Conservation (phyloP, 2,113 vertebrate species). For the Bubalus kerabau region DNA sequence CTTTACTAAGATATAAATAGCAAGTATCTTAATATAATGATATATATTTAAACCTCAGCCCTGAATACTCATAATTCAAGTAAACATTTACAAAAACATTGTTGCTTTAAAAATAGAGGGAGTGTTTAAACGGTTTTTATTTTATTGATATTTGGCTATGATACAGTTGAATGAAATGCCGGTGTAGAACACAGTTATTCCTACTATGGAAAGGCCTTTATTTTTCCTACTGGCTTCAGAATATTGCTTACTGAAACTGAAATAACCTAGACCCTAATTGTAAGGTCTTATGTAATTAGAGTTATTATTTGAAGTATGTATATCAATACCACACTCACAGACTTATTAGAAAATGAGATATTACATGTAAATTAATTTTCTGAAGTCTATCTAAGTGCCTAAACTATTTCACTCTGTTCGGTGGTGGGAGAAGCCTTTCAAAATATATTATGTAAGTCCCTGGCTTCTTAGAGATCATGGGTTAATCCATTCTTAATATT, state of each 20-base stretch:
- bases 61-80: neutral
- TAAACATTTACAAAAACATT: neutral
- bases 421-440: neutral
- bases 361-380: constrained; percentile 12
- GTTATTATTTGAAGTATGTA: neutral
- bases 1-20: neutral
- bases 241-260: neutral
- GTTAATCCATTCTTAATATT: constrained; percentile 47
- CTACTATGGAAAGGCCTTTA: neutral
- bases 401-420: neutral
- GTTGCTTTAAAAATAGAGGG: neutral
- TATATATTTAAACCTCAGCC: constrained; percentile 10
- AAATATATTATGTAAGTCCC: constrained; percentile 33
- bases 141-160: neutral
- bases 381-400: neutral
- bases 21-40: neutral
- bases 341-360: neutral
- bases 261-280: neutral
- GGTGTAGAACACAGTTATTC: neutral
- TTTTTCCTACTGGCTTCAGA: neutral
- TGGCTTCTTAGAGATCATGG: neutral
- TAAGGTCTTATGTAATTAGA: neutral
- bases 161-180: neutral
- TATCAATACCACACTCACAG: neutral
- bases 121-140: neutral